Conservation (phyloP, 92 coral and sea anemone genomes). For the Parazoanthus atlanticus region DNA sequence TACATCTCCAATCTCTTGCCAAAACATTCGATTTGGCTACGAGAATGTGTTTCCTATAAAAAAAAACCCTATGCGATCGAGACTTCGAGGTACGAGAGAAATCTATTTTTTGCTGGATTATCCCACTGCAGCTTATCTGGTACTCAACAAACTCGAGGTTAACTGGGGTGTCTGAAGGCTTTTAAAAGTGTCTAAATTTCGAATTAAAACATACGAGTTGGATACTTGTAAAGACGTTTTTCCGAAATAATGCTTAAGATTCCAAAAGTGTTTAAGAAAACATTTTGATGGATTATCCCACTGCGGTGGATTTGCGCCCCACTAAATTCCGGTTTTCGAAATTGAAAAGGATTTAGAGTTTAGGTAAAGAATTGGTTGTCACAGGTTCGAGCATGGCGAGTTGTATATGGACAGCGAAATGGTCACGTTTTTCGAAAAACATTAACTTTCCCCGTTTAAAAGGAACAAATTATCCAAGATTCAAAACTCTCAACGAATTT, state of each 20-base stretch:
- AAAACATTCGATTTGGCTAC: neutral
- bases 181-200: neutral
- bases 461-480: no score
- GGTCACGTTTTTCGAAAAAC: no score
- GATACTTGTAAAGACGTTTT: neutral
- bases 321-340: neutral
- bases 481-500: no score
- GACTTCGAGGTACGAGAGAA: neutral
- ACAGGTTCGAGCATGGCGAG: no score
- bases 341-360: neutral
- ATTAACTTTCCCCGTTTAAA: no score
- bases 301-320: neutral
- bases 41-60: no score
- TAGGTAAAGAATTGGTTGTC: no score
- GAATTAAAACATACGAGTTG: no score
- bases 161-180: neutral
- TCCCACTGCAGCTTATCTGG: neutral
- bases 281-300: neutral
- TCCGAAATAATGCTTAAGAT: neutral
- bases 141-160: no score
- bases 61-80: neutral
- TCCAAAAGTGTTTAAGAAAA: neutral
- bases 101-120: neutral
- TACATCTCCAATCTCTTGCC: neutral
- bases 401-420: no score